phyloP scores from a whole-genome alignment of 2,113 vertebrate species.

The Tragelaphus strepsiceros region DNA sequence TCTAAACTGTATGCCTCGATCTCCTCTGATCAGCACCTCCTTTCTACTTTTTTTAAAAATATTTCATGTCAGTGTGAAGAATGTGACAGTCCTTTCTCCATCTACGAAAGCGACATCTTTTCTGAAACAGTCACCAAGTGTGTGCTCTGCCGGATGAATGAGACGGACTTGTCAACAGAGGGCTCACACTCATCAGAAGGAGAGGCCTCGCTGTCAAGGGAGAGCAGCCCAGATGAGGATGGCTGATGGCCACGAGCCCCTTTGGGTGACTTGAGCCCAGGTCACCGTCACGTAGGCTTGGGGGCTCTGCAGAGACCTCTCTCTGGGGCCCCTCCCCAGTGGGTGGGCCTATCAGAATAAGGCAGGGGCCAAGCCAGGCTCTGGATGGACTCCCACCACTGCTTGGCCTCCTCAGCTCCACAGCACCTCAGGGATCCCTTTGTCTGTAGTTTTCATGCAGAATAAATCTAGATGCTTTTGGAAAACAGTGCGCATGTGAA shows the following conservation, averaged over 20 bases:
- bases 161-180: background rate
- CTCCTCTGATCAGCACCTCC: background rate
- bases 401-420: too few species aligned
- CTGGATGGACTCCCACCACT: background rate
- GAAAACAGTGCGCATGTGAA: background rate
- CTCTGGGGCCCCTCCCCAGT: too few species aligned
- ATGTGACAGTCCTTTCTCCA: constrained; percentile 70
- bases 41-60: constrained; percentile 21
- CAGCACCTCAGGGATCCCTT: background rate
- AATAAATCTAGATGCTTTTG: constrained; percentile 50
- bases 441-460: background rate
- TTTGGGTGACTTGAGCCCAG: background rate
- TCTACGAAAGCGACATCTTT: constrained; percentile 25
- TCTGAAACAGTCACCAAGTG: constrained; percentile 43
- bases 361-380: background rate
- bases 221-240: background rate
- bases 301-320: background rate
- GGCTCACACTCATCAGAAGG: background rate
- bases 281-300: background rate
- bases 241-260: background rate
- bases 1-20: background rate
- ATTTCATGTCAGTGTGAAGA: constrained; percentile 67
- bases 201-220: background rate
- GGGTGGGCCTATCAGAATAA: background rate
- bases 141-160: constrained; percentile 67